phyloP scores from a whole-genome alignment of 2,113 vertebrate species.

The Progne subis region DNA sequence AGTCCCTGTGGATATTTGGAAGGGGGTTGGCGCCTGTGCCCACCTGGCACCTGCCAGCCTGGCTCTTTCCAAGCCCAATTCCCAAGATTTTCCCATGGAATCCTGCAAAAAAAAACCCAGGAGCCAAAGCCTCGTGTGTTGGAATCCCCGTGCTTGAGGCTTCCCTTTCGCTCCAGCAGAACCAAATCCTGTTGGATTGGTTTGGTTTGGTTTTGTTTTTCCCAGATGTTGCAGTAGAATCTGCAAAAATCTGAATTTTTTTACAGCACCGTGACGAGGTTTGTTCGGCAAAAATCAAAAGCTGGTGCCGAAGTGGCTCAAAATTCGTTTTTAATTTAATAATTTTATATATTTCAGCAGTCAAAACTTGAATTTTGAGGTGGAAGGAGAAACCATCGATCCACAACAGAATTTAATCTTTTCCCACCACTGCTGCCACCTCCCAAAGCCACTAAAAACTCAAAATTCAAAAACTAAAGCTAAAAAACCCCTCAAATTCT shows the following conservation, averaged over 20 bases:
- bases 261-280: too few species aligned
- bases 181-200: background rate
- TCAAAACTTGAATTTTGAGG: background rate
- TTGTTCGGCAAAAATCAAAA: too few species aligned
- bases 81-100: background rate
- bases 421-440: background rate
- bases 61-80: background rate
- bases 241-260: too few species aligned
- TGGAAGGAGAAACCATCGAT: background rate
- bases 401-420: background rate
- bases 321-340: background rate
- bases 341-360: too few species aligned
- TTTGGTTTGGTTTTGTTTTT: too few species aligned
- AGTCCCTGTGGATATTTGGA: too few species aligned
- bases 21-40: background rate
- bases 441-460: too few species aligned
- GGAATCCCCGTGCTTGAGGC: background rate
- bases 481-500: background rate
- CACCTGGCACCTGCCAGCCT: background rate
- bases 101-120: background rate
- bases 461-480: too few species aligned
- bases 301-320: fast-evolving
- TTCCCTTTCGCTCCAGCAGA: background rate
- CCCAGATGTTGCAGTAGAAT: too few species aligned
- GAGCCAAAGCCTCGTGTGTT: background rate